These are phyloP conservation scores for Apostichopus californicus DNA, from an alignment of 35 echinoderm and acorn worm genomes.

Conservation along the genomic window DNA sequence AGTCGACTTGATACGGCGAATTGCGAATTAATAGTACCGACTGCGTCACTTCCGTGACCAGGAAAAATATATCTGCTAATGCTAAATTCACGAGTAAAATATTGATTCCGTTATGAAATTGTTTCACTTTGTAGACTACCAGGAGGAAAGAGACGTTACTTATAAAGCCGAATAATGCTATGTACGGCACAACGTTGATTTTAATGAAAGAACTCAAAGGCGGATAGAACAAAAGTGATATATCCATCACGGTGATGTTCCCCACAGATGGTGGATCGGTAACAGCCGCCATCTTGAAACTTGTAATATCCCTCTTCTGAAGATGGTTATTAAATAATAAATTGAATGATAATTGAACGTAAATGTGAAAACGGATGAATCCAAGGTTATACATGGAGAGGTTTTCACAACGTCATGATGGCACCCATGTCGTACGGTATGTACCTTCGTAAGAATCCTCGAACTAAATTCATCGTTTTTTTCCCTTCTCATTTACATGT, in stretches of 20 bases:
- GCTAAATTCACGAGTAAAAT: conserved; percentile 29
- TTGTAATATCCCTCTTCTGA: too few species aligned
- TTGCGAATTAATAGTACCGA: background rate
- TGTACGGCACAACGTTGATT: background rate
- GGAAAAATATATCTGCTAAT: conserved; percentile 27
- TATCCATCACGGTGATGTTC: background rate
- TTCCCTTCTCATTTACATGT: too few species aligned
- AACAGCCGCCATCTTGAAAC: too few species aligned
- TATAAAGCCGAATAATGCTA: conserved; percentile 22
- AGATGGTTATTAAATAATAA: too few species aligned
- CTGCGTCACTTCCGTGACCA: conserved; percentile 28
- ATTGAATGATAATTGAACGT: too few species aligned
- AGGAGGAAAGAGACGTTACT: conserved; percentile 26
- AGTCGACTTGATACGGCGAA: conserved; percentile 39
- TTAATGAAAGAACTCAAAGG: background rate
- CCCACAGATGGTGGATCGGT: background rate
- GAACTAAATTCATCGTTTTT: too few species aligned
- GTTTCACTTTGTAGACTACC: conserved; percentile 15
- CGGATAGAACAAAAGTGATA: conserved; percentile 6
- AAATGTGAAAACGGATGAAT: too few species aligned
- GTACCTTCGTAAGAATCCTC: too few species aligned
- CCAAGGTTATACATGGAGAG: too few species aligned
- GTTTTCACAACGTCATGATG: too few species aligned
- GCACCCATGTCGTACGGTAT: too few species aligned
- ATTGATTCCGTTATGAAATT: conserved; percentile 39